Evolutionary conservation across 2,888 invertebrate genomes (phyloP), one percentile per base, ranked within the genome.

Genomic region (Platycheirus rosarum): DNA sequence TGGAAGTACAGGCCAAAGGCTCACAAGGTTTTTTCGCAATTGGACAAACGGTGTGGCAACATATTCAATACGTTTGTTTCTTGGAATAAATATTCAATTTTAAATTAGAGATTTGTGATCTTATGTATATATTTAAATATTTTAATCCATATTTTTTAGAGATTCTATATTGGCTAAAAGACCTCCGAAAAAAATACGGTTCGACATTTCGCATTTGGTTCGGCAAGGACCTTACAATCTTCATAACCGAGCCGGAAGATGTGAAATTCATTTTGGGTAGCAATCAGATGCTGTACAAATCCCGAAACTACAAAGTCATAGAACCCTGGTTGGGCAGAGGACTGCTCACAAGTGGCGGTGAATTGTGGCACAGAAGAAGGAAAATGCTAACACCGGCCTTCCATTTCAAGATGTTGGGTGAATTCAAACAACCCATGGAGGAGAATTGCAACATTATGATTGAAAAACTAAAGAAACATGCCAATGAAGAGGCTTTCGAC

Each of bases 321-420:
- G 74, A 86, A n/a, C 86, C 87, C 18, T 90, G 90, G 90, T 77
- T 90, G 53, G 90, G 90, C 14, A 87, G 86, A 32, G 90, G 90
- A 0, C 85, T 90, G 2, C 85, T 90, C 0, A 89, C 90, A 0
- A 90, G 87, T 79, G 87, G 88, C 8, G 90, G 90, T 14, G 88
- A 89, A 13, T 92, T 92, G 88, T 96, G 96, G 96, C 92, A 92
- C 86, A 90, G 90, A 0, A 92, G 94, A n/a, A 92, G 96, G 53
- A 95, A 94, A 89, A 92, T 96, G 75, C 87, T 96, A 62, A 96
- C 96, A 0, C 95, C 95, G 0, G 93, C 95, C 0, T 96, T 96
- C 88, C 96, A 96, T 88, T 96, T 95, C 88, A 94, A 94, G 86
- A 95, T 95, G 73, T 90, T 96, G 37, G 93, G 95, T 87, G 93